These are phyloP conservation scores for Micromussa lordhowensis DNA, from an alignment of 92 coral and sea anemone genomes.

Conservation along the genomic window DNA sequence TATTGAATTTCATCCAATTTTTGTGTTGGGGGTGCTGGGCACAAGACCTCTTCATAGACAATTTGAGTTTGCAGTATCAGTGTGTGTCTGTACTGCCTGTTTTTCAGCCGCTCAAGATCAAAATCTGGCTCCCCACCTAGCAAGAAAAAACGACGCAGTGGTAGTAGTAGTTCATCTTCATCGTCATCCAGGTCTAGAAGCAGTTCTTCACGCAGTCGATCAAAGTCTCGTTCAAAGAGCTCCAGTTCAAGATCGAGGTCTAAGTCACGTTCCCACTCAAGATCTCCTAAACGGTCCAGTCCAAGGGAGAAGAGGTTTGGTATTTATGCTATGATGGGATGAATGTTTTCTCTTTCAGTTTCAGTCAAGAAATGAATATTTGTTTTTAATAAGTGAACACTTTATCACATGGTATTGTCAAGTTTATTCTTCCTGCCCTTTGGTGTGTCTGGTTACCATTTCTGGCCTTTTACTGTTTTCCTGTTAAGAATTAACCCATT, in stretches of 20 bases:
- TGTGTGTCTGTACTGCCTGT: neutral
- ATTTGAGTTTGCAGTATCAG: neutral
- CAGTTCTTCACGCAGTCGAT: conserved; percentile 64
- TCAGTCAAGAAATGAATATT: neutral
- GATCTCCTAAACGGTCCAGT: conserved; percentile 49
- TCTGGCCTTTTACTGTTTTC: neutral
- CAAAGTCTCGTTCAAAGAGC: conserved; percentile 71
- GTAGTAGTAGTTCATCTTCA: conserved; percentile 49
- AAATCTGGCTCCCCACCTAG: conserved; percentile 75
- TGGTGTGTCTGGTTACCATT: neutral
- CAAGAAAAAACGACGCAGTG: conserved; percentile 42
- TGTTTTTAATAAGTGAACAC: neutral
- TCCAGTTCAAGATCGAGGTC: conserved; percentile 71
- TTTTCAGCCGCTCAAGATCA: conserved; percentile 65
- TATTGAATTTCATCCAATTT: neutral
- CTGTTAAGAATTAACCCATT: neutral
- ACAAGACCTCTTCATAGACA: neutral
- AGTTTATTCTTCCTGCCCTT: neutral
- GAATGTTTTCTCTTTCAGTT: neutral
- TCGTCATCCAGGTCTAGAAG: conserved; percentile 49
- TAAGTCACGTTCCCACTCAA: conserved; percentile 31
- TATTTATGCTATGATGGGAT: conserved; percentile 21
- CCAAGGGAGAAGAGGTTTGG: conserved; percentile 60
- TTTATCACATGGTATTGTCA: too few species aligned
- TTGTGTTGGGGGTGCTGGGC: neutral